A percentile compares a stretch with the other conserved stretches of the same genome.
These are phyloP conservation scores for Icerya purchasi DNA, from an alignment of 2,888 invertebrate species.

Conservation along the genomic window DNA sequence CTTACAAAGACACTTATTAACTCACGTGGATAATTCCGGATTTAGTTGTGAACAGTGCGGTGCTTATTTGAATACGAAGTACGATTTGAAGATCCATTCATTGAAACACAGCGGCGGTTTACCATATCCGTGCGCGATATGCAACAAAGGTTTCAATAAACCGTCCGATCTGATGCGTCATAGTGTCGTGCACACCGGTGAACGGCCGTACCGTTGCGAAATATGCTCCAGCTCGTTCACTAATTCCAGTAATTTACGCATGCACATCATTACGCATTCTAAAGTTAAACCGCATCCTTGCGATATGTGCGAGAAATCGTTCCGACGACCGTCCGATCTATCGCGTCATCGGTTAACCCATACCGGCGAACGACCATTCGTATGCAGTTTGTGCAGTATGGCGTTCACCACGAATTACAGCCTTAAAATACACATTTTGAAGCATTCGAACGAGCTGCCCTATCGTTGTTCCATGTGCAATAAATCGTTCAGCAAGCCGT, in stretches of 20 bases:
- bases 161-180: slow-evolving; percentile 18
- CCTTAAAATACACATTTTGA: slow-evolving; percentile 19
- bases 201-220: slow-evolving; percentile 16
- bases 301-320: slow-evolving; percentile 18
- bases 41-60: slow-evolving; percentile 16
- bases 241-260: slow-evolving; percentile 18
- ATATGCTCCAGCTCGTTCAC: slow-evolving; percentile 17
- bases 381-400: slow-evolving; percentile 19
- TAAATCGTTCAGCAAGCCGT: slow-evolving; percentile 21
- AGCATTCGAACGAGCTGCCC: slow-evolving; percentile 18
- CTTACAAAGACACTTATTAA: slow-evolving; percentile 14
- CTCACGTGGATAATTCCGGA: slow-evolving; percentile 15
- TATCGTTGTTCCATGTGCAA: slow-evolving; percentile 19
- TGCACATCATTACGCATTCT: slow-evolving; percentile 17
- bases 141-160: slow-evolving; percentile 17
- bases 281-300: slow-evolving; percentile 18
- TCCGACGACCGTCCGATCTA: slow-evolving; percentile 17
- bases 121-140: slow-evolving; percentile 16
- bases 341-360: slow-evolving; percentile 19
- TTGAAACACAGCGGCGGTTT: slow-evolving; percentile 16
- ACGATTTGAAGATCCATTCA: slow-evolving; percentile 17
- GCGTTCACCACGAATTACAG: slow-evolving; percentile 19
- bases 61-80: slow-evolving; percentile 15
- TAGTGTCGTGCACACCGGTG: slow-evolving; percentile 17
- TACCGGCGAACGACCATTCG: slow-evolving; percentile 22